Evolutionary conservation across 2,888 invertebrate species (phyloP).

Genomic region (Xanthorhoe spadicearia): DNA sequence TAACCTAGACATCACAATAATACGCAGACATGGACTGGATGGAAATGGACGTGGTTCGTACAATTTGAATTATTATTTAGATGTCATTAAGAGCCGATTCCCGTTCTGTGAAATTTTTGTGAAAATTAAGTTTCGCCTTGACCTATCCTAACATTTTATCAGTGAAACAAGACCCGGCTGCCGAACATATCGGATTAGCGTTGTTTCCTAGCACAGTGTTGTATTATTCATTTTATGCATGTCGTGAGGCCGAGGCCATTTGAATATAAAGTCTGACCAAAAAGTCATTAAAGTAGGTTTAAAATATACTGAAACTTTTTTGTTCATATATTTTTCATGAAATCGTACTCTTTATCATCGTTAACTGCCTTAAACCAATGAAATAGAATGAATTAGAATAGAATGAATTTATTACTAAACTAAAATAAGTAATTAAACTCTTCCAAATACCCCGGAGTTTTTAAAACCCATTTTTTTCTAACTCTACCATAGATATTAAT

Average conservation of each 20-base stretch:
- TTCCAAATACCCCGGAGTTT: too few relatives aligned
- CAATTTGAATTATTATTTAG: constrained; percentile 39
- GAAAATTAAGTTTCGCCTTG: constrained; percentile 65
- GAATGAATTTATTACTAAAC: too few relatives aligned
- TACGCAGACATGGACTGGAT: constrained; percentile 80
- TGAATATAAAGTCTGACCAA: neutral
- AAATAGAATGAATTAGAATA: too few relatives aligned
- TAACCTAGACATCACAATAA: constrained; percentile 65
- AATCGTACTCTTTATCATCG: too few relatives aligned
- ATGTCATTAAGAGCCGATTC: constrained; percentile 26
- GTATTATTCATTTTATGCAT: constrained; percentile 7
- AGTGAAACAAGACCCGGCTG: constrained; percentile 52
- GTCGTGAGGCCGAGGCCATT: neutral
- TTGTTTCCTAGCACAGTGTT: constrained; percentile 45
- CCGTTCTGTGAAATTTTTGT: constrained; percentile 40
- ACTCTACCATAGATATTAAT: too few relatives aligned
- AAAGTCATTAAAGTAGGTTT: neutral
- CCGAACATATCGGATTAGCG: constrained; percentile 57
- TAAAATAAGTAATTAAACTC: too few relatives aligned
- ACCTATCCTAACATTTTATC: constrained; percentile 82
- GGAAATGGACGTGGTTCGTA: constrained; percentile 82
- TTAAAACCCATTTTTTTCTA: too few relatives aligned
- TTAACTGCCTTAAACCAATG: too few relatives aligned
- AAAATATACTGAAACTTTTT: neutral
- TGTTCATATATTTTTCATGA: too few relatives aligned